phyloP scores from a whole-genome alignment of 2,113 vertebrate species.

The Melanocharis versteri region DNA sequence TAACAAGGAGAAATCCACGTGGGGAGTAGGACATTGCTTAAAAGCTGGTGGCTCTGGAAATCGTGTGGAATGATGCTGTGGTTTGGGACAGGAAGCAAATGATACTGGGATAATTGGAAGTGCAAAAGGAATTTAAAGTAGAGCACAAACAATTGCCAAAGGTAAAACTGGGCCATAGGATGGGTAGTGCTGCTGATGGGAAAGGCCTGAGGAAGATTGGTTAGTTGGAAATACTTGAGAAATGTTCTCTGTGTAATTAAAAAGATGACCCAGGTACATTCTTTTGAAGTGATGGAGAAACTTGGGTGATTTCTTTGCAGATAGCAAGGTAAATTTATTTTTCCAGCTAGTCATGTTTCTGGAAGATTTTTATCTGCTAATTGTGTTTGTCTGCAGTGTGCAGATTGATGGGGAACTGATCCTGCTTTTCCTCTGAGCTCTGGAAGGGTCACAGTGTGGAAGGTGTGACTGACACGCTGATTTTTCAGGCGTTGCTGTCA shows the following conservation, averaged over 20 bases:
- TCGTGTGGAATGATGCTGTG: accelerated
- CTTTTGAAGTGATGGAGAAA: background rate
- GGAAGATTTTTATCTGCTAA: conserved; percentile 48
- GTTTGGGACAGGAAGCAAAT: background rate
- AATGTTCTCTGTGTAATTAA: conserved; percentile 2
- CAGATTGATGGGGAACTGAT: background rate
- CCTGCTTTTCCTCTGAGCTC: background rate
- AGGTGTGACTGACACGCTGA: background rate
- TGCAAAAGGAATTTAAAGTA: background rate
- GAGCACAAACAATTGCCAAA: background rate
- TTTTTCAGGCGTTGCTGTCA: background rate
- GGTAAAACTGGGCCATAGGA: background rate
- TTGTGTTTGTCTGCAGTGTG: conserved; percentile 24
- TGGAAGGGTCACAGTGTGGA: background rate
- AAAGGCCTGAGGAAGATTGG: background rate
- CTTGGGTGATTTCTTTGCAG: background rate
- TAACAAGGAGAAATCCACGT: background rate
- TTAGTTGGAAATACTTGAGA: background rate
- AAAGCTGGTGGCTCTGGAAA: background rate
- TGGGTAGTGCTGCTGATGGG: background rate
- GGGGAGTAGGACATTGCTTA: background rate
- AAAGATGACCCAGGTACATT: background rate
- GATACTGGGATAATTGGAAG: background rate
- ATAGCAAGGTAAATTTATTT: conserved; percentile 10
- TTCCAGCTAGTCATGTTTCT: background rate